phyloP scores from a whole-genome alignment of 2,888 invertebrate genomes.

The Nasonovia ribisnigri region DNA sequence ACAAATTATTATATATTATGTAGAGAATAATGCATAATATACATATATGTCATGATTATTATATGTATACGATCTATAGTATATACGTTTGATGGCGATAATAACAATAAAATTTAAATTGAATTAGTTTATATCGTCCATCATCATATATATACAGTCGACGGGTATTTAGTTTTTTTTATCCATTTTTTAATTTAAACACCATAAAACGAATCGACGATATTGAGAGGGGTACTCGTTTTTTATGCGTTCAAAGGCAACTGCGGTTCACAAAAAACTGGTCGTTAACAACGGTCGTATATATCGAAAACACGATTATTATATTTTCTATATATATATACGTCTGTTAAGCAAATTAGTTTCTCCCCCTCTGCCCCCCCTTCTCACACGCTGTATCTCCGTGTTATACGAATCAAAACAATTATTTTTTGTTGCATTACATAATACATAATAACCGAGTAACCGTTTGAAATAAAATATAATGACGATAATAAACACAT shows the following conservation, averaged over 20 bases:
- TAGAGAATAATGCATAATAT: not conserved
- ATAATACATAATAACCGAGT: not conserved
- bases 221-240: constrained; percentile 50
- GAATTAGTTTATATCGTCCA: constrained; percentile 52
- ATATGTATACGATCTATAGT: not conserved
- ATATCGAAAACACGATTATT: constrained; percentile 57
- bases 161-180: not conserved
- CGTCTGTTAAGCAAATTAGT: constrained; percentile 14
- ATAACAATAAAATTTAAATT: constrained; percentile 64
- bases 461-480: constrained; percentile 33
- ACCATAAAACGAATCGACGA: constrained; percentile 55
- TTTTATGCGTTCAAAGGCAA: constrained; percentile 20
- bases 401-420: constrained; percentile 12
- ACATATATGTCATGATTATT: not conserved
- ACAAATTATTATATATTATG: not conserved
- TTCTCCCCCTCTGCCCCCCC: not conserved
- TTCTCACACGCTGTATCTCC: too few relatives aligned
- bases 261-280: constrained; percentile 22
- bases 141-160: not conserved
- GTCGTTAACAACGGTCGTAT: constrained; percentile 26
- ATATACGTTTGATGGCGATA: constrained; percentile 29
- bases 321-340: not conserved
- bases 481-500: constrained; percentile 43
- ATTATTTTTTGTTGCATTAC: constrained; percentile 39
- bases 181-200: constrained; percentile 48